phyloP scores from a whole-genome alignment of 1,140 invertebrate species.

The honey bee (Apis mellifera) region DNA sequence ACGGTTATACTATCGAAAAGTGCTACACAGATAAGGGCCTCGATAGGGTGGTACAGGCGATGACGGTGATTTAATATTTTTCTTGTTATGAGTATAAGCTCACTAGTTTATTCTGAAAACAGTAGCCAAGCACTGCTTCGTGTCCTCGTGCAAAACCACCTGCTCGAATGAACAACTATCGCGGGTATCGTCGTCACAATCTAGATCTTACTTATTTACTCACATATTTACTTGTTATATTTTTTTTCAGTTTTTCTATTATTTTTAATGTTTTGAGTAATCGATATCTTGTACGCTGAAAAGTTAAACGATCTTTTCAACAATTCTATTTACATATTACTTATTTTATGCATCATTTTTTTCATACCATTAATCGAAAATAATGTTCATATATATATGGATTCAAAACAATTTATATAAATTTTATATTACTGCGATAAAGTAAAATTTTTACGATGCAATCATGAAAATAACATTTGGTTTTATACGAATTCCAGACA shows the following conservation, averaged over 20 bases:
- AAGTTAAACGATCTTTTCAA: not conserved
- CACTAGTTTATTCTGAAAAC: conserved; percentile 78
- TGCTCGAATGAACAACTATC: conserved; percentile 51
- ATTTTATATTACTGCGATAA: not conserved
- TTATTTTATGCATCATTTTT: no score
- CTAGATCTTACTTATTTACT: conserved; percentile 61
- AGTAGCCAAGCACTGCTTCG: conserved; percentile 58
- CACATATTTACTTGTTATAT: conserved; percentile 40
- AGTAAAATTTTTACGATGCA: not conserved
- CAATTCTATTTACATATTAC: no score
- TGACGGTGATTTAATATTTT: conserved; percentile 79
- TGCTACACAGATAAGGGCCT: conserved; percentile 44
- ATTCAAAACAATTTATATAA: not conserved
- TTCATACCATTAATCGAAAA: not conserved
- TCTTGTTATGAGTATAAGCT: conserved; percentile 79
- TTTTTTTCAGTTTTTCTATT: conserved; percentile 25
- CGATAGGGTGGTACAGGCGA: conserved; percentile 57
- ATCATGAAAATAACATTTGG: not conserved
- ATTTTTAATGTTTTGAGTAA: not conserved
- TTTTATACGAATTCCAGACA: not conserved
- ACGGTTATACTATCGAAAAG: conserved; percentile 29
- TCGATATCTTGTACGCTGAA: not conserved
- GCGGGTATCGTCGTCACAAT: conserved; percentile 14
- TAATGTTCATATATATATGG: not conserved
- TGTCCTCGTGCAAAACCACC: conserved; percentile 64